Evolutionary conservation across 2,888 invertebrate species (phyloP).

Genomic region (Margaritifera margaritifera): DNA sequence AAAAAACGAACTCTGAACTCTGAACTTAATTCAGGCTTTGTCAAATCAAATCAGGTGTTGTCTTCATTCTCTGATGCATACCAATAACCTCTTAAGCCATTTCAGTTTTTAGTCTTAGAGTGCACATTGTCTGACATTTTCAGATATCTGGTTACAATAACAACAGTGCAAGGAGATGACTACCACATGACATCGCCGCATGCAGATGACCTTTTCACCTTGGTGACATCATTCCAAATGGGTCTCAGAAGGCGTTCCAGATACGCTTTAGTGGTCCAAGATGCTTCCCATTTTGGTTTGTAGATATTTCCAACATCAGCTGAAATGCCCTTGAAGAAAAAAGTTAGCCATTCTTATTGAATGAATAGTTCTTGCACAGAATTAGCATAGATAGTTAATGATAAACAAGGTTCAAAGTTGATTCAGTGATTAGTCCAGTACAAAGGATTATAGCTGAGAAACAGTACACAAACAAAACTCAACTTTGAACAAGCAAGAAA

Average conservation of each 20-base stretch:
- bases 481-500: no score
- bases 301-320: neutral
- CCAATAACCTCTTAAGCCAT: neutral
- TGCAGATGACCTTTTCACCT: slow-evolving; percentile 53
- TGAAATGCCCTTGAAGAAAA: no score
- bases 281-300: slow-evolving; percentile 52
- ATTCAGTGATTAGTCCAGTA: no score
- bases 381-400: no score
- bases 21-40: neutral
- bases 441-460: no score
- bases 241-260: slow-evolving; percentile 51
- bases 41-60: neutral
- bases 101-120: neutral
- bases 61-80: neutral
- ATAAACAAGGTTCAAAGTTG: no score
- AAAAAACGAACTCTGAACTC: no score
- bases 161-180: slow-evolving; percentile 55
- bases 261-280: slow-evolving; percentile 53
- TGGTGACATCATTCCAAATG: slow-evolving; percentile 51
- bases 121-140: slow-evolving; percentile 3
- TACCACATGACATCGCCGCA: slow-evolving; percentile 48
- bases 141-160: slow-evolving; percentile 51
- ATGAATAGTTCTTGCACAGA: no score
- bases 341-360: no score
- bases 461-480: no score